Evolutionary conservation across 2,888 invertebrate genomes (phyloP), one percentile per base, ranked within the genome.

Genomic region (Tromatobia lineatoria): DNA sequence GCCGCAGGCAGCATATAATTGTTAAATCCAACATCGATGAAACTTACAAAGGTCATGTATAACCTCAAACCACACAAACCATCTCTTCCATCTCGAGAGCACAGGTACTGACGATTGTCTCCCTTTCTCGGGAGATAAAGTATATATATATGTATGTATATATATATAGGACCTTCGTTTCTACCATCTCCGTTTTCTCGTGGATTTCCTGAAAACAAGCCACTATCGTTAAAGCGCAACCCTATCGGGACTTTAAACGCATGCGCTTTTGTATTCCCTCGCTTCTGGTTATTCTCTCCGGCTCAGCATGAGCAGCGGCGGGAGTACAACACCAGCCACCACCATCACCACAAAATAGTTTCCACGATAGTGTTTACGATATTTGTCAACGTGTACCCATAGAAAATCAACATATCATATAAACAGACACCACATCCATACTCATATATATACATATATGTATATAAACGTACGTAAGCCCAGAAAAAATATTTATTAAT

Each of bases 151-250:
- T 29, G 29, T 4, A 29, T 4, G 2, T 29, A n/a, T n/a, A n/a
- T n/a, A n/a, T n/a, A n/a, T n/a, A n/a, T n/a, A n/a, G n/a, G 20
- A 52, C 23, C 4, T 38, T 15, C 57, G n/a, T 73, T 45, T 59
- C 73, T 45, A 23, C 25, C 6, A 42, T 45, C 11, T 59, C 25
- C 38, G 10, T 29, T 18, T 45, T 61, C 61, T 61, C 70, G 78
- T 38, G 70, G 38, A 78, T 78, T 50, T 78, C 70, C 78, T 64
- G 70, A 78, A 78, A 78, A 78, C 76, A 71, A 78, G 61, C 78
- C 70, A 52, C 70, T 64, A 52, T 70, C 70, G 70, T 57, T n/a
- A 59, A 77, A 77, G 78, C 70, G 47, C 78, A 61, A 78, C 78
- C 70, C 79, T 79, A 79, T 79, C 79, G 79, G 64, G 52, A 79